A percentile compares a stretch with the other conserved stretches of the same genome.
Evolutionary conservation across 2,888 invertebrate species (phyloP).

Genomic region (Tetragonisca angustula): DNA sequence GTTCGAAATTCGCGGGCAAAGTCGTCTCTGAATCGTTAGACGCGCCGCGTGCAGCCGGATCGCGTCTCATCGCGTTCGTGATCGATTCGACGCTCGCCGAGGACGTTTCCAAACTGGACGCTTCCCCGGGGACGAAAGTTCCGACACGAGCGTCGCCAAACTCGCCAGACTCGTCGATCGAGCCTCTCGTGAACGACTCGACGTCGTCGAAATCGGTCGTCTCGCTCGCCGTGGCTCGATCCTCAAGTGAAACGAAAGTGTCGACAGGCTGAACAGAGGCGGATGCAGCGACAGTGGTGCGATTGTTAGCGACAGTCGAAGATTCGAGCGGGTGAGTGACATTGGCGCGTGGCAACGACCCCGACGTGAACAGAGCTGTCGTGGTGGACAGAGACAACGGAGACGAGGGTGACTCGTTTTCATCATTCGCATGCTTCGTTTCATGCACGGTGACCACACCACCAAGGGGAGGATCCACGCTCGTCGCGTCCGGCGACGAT

Average conservation of each 20-base stretch:
- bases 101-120: neutral
- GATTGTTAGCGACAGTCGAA: constrained; percentile 64
- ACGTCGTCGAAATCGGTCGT: neutral
- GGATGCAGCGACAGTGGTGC: constrained; percentile 43
- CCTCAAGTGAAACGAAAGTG: constrained; percentile 27
- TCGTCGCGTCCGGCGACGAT: neutral
- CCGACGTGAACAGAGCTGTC: constrained; percentile 25
- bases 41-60: neutral
- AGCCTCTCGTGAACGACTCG: constrained; percentile 1
- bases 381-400: constrained; percentile 28
- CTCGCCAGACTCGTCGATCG: neutral
- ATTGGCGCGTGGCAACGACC: constrained; percentile 39
- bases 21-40: neutral
- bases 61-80: constrained; percentile 14
- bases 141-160: constrained; percentile 20
- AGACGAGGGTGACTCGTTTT: neutral
- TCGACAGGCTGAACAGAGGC: constrained; percentile 36
- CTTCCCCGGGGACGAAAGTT: constrained; percentile 42
- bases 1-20: neutral
- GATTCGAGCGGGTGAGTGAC: constrained; percentile 42
- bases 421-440: constrained; percentile 56
- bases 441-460: constrained; percentile 71
- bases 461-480: constrained; percentile 65
- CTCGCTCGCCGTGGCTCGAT: constrained; percentile 14
- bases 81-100: constrained; percentile 18